Conservation (phyloP, 2,888 invertebrate species). For the Bedellia somnulentella region DNA sequence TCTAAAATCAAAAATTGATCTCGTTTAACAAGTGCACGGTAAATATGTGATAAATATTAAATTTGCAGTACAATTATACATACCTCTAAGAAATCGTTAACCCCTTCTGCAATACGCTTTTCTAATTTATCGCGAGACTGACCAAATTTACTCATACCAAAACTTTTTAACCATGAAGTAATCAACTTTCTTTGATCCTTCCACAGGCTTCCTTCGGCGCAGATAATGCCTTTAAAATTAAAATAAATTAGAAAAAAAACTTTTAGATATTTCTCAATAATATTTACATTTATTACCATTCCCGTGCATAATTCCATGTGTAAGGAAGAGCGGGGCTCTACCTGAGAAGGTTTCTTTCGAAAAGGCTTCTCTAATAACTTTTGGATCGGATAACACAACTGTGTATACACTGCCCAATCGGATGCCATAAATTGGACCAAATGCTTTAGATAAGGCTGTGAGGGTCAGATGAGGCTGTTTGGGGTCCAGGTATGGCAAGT, state of each 20-base stretch:
- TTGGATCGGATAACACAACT: conserved; percentile 76
- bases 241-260: not conserved
- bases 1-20: no score
- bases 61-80: no score
- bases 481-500: conserved; percentile 72
- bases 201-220: conserved; percentile 81
- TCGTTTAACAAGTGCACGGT: no score
- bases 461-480: conserved; percentile 72
- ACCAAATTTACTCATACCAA: conserved; percentile 71
- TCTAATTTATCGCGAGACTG: conserved; percentile 65
- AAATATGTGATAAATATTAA: no score
- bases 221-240: conserved; percentile 69
- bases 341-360: conserved; percentile 73
- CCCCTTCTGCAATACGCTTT: conserved; percentile 63
- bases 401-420: conserved; percentile 74
- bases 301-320: conserved; percentile 86
- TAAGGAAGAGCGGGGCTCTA: conserved; percentile 79
- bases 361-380: conserved; percentile 71
- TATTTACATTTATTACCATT: no score
- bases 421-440: conserved; percentile 75
- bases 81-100: conserved; percentile 64
- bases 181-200: conserved; percentile 79
- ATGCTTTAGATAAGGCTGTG: conserved; percentile 65
- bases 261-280: no score
- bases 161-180: conserved; percentile 69